A percentile compares a stretch with the other conserved stretches of the same genome.
phyloP scores from a whole-genome alignment of 2,113 vertebrate species.

The Apodemus sylvaticus region DNA sequence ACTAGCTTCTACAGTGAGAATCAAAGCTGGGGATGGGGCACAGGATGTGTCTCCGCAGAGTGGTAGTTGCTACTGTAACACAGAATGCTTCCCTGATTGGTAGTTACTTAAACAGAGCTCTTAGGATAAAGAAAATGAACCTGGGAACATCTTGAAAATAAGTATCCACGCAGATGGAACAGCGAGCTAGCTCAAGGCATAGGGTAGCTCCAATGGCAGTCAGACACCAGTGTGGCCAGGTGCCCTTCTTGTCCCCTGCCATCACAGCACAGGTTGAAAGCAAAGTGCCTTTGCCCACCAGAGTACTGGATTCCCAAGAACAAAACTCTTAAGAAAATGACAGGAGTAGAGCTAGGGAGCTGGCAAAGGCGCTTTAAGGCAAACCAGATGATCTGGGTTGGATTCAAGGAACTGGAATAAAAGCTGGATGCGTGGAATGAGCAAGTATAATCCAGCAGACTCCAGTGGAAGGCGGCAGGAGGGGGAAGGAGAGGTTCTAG shows the following conservation, averaged over 20 bases:
- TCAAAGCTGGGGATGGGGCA: not conserved
- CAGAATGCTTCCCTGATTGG: not conserved
- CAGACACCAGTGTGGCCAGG: not conserved
- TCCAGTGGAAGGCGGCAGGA: not conserved
- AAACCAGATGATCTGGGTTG: too few relatives aligned
- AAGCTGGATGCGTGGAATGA: not conserved
- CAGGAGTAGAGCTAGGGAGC: not conserved
- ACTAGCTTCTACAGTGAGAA: not conserved
- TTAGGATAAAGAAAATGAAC: not conserved
- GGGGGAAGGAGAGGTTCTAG: not conserved
- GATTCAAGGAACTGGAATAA: too few relatives aligned
- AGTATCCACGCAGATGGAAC: not conserved
- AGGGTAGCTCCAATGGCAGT: not conserved
- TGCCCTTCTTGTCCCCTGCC: not conserved
- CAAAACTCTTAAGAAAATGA: not conserved
- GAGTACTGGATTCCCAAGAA: not conserved
- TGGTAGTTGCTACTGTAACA: not conserved
- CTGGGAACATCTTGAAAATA: not conserved
- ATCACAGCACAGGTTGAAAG: not conserved
- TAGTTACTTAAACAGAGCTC: not conserved
- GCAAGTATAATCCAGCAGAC: not conserved
- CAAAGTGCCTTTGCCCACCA: not conserved
- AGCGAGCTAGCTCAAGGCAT: not conserved
- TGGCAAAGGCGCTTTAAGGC: not conserved
- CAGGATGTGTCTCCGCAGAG: not conserved